Percentiles rank a stretch among this genome's conserved stretches.
phyloP scores from a whole-genome alignment of 2,113 vertebrate species.

The Gracilinanus agilis region DNA sequence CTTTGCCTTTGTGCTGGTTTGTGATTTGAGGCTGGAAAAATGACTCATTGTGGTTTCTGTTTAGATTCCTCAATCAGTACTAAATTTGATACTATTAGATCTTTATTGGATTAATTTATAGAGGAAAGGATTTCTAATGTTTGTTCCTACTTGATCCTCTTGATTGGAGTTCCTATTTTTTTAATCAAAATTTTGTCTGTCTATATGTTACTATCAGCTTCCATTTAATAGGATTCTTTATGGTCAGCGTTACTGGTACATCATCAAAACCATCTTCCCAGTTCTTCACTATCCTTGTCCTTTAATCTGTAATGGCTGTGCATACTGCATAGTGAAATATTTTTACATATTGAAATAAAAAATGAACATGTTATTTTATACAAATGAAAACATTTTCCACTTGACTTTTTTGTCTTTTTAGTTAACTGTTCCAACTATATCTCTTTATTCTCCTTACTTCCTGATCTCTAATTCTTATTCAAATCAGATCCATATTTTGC shows the following conservation, averaged over 20 bases:
- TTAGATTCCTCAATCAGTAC: not conserved
- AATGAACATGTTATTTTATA: fast-evolving
- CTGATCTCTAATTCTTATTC: not conserved
- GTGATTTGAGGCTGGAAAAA: not conserved
- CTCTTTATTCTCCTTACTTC: not conserved
- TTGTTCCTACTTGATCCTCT: not conserved
- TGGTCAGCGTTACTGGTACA: not conserved
- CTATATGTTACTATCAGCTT: not conserved
- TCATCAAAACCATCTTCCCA: not conserved
- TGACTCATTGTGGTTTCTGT: not conserved
- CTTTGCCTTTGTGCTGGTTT: not conserved
- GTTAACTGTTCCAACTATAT: not conserved
- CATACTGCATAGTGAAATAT: not conserved
- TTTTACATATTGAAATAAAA: not conserved
- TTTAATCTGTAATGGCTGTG: not conserved
- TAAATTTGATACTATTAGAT: not conserved
- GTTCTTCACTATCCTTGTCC: not conserved
- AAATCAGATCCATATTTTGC: not conserved
- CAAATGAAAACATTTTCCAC: not conserved
- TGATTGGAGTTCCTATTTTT: not conserved
- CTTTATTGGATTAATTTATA: not conserved
- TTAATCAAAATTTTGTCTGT: not conserved
- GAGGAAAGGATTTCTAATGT: not conserved
- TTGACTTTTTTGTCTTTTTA: not conserved
- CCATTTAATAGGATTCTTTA: not conserved